Base-by-base conservation (phyloP, 1,140 invertebrate genomes). In the Ericerus pela region DNA sequence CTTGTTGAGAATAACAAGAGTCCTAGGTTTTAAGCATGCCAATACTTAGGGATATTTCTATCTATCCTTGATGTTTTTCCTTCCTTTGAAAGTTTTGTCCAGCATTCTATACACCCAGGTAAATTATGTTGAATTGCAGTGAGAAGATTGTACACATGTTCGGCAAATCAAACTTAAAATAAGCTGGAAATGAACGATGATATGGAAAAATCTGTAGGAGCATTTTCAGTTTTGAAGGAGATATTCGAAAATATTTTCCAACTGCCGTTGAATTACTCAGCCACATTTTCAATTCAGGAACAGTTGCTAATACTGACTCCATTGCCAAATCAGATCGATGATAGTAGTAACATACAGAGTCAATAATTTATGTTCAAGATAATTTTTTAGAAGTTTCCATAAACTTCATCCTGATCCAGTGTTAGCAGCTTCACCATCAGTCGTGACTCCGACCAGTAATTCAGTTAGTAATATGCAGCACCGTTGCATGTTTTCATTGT, bases 121-220 rank as follows among this genome's bases (percentile, higher is more conserved):
- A 47, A 26, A 24, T 47, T 47, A 47, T 47, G 24, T 47, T 26
- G n/a, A 47, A 47, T 22, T 47, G 41, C 24, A 11, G n/a, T 4
- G 12, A 47, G 12, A 26, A 47, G 24, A n/a, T 47, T 47, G 12
- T 26, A 26, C 24, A 14, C 27, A 24, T 47, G 41, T 26, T 24
- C 41, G n/a, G 41, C 41, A 47, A 47, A 47, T 47, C 41, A 14
- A 47, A 47, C 41, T 22, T 47, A 47, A 47, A 22, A 47, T 47
- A n/a, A 26, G 24, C 27, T 8, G 41, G 18, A 47, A 47, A 47
- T 47, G 20, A 14, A 47, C 24, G 11, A 47, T 14, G 27, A 11
- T 22, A 26, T 47, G 22, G 11, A 47, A 47, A 47, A 26, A 26
- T 24, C 27, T 47, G 41, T 12, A 18, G 20, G 8, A 43, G 26